Base-by-base conservation (phyloP, 2,797 vertebrate genomes). In the Ataeniobius toweri region DNA sequence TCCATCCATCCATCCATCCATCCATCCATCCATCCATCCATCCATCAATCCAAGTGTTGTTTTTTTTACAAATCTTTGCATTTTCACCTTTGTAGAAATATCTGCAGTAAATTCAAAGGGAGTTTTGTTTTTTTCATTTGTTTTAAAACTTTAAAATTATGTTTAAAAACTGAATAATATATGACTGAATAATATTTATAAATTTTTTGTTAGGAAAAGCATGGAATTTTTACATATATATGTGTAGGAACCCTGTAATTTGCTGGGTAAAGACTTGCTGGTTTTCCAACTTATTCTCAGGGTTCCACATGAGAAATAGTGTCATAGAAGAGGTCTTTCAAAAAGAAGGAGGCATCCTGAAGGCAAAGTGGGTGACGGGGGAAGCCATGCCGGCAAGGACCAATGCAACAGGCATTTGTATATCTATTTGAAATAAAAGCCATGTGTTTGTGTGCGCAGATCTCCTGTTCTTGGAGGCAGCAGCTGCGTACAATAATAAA, bases 271-370 rank as follows among this genome's bases (percentile, higher is more conserved):
- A 69, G 55, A 78, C 85, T 82, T 88, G 82, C 31, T 31, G 81
- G 82, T 81, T 87, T 88, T 83, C 82, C 78, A 93, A 91, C 88
- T 80, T 67, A 81, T 80, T 85, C 83, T 83, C 88, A 84, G 80
- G 82, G 87, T 91, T 92, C 83, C 89, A 89, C 86, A 91, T 84
- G 85, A 92, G 82, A 83, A 85, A 84, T 56, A 51, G 2, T 78
- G 85, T 91, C 80, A 78, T 63, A 67, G 68, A 77, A 74, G 82
- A 77, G 72, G 50, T 74, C 61, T 70, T 85, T 89, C 78, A 80
- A 88, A 88, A 89, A 88, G 88, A 91, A 92, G 75, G 78, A 83
- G 87, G 71, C 82, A 79, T 73, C 90, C 82, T 78, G 83, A 89
- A 85, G 88, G 75, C 88, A 68, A 80, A 84, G 14, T 36, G 61